A percentile compares a stretch with the other conserved stretches of the same genome.
These are phyloP conservation scores for Cephus nigrinus DNA, from an alignment of 2,888 invertebrate genomes.

Conservation along the genomic window DNA sequence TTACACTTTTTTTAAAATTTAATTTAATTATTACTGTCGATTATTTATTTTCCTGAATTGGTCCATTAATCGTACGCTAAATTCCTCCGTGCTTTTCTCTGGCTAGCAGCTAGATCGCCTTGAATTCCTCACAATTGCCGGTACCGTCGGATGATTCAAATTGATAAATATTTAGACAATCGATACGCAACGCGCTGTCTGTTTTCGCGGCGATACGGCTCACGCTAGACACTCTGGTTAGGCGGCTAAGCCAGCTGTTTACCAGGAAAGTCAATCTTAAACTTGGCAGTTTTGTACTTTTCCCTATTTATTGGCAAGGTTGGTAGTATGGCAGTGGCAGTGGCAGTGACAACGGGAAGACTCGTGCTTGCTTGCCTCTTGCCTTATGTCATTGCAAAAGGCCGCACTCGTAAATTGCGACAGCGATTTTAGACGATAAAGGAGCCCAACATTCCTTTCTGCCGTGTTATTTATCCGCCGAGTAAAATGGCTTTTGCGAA, in stretches of 20 bases:
- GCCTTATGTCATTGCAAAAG: neutral
- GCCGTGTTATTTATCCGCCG: neutral
- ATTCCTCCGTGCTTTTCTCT: neutral
- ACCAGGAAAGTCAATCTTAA: neutral
- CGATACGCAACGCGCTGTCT: conserved; percentile 4
- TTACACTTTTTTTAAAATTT: neutral
- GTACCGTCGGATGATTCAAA: neutral
- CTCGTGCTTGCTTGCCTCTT: neutral
- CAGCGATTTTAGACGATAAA: neutral
- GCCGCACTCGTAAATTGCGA: neutral
- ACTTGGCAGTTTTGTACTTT: neutral
- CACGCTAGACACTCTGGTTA: neutral
- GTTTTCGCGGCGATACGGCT: neutral
- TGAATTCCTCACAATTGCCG: neutral
- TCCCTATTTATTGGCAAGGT: neutral
- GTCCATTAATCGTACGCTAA: neutral
- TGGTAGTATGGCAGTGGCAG: neutral
- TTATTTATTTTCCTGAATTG: neutral
- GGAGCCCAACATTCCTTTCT: conserved; percentile 1
- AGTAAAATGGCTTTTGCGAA: conserved; percentile 27
- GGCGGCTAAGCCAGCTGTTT: neutral
- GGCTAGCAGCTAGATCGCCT: neutral
- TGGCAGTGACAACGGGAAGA: neutral
- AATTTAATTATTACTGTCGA: neutral
- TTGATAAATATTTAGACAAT: conserved; percentile 1